Conservation (phyloP, 2,797 vertebrate species). For the Peromyscus aztecus region DNA sequence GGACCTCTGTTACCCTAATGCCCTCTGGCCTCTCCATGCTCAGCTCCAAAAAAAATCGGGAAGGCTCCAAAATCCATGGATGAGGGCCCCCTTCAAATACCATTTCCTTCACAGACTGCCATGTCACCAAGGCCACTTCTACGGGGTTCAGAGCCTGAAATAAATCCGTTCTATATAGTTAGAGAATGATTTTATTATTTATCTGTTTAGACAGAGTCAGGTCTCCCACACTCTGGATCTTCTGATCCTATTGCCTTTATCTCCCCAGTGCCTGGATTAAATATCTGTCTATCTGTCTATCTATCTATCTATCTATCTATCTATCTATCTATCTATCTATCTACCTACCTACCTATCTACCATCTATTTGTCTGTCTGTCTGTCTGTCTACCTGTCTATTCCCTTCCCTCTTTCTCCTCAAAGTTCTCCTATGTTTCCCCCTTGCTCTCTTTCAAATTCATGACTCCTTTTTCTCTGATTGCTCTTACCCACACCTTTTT, state of each 20-base stretch:
- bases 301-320: not conserved
- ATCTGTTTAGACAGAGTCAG: not conserved
- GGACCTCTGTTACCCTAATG: slow-evolving; percentile 68
- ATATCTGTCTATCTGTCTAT: too few relatives aligned
- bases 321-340: not conserved
- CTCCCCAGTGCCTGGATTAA: not conserved
- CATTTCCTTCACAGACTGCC: slow-evolving; percentile 82
- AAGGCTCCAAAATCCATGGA: slow-evolving; percentile 84
- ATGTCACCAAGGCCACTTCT: slow-evolving; percentile 82
- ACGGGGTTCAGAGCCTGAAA: slow-evolving; percentile 83
- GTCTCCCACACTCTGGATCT: not conserved
- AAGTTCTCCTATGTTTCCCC: not conserved
- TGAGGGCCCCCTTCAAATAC: slow-evolving; percentile 85
- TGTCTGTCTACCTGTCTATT: not conserved
- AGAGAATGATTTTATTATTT: not conserved
- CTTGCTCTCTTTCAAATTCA: not conserved
- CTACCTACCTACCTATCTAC: too few relatives aligned
- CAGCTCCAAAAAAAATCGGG: slow-evolving; percentile 85
- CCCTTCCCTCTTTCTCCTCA: too few relatives aligned
- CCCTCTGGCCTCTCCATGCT: slow-evolving; percentile 68
- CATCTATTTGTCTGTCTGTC: too few relatives aligned
- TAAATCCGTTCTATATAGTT: not conserved
- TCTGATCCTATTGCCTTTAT: not conserved
- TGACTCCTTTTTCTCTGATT: not conserved
- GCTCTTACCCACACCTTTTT: not conserved